Percentiles rank a stretch among this genome's conserved stretches.
These are phyloP conservation scores for Pipra filicauda DNA, from an alignment of 2,113 vertebrate genomes.

Conservation along the genomic window DNA sequence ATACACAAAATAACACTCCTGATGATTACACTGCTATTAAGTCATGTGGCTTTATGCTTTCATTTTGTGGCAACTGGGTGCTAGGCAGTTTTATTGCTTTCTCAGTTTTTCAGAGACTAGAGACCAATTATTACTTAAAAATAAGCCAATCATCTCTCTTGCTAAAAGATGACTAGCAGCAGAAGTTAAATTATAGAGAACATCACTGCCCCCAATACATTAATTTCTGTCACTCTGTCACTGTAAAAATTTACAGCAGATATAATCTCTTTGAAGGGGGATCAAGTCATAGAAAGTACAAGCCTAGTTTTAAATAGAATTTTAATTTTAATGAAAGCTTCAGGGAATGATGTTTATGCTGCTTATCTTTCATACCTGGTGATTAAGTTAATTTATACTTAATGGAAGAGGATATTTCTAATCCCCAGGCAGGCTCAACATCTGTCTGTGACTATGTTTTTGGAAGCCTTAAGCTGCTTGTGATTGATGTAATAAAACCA, in stretches of 20 bases:
- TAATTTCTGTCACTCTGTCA: constrained; percentile 71
- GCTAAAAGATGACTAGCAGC: constrained; percentile 45
- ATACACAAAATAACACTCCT: not conserved
- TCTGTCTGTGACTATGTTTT: constrained; percentile 71
- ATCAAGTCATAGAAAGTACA: constrained; percentile 65
- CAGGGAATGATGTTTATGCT: constrained; percentile 73
- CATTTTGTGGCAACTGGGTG: not conserved
- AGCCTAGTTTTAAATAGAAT: constrained; percentile 77
- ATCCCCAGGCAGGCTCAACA: constrained; percentile 73
- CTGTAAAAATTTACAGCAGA: constrained; percentile 67
- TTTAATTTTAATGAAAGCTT: constrained; percentile 81
- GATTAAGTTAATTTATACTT: constrained; percentile 83
- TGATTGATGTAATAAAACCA: constrained; percentile 70
- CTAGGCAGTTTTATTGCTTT: not conserved
- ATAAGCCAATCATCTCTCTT: constrained; percentile 37
- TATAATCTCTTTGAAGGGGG: constrained; percentile 70
- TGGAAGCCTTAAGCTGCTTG: constrained; percentile 66
- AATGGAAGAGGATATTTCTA: constrained; percentile 79
- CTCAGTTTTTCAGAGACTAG: constrained; percentile 40
- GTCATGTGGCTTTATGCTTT: not conserved
- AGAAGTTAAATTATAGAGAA: constrained; percentile 65
- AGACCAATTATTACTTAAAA: constrained; percentile 68
- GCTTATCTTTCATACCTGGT: constrained; percentile 79
- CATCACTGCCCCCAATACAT: constrained; percentile 61
- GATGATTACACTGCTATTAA: not conserved